Conservation (phyloP, 2,797 vertebrate genomes). For the Trematomus bernacchii region DNA sequence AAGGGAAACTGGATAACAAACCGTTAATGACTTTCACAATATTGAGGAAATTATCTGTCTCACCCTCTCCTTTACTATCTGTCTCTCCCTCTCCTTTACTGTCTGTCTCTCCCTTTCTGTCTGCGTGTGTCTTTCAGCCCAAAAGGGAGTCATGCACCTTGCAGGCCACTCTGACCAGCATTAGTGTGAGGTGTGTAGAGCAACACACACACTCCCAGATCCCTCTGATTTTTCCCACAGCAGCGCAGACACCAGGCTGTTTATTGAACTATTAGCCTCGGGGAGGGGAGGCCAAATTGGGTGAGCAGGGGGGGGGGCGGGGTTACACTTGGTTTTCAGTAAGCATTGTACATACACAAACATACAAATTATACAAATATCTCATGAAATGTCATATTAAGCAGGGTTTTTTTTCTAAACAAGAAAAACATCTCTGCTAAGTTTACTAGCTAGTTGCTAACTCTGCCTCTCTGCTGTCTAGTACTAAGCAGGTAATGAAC, state of each 20-base stretch:
- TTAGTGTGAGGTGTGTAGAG: constrained; percentile 53
- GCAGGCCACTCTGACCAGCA: constrained; percentile 55
- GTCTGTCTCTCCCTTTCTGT: constrained; percentile 38
- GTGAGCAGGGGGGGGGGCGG: constrained; percentile 17
- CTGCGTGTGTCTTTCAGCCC: constrained; percentile 50
- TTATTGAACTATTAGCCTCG: constrained; percentile 76
- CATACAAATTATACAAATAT: neutral
- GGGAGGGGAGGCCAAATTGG: constrained; percentile 52
- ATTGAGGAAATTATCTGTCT: constrained; percentile 48
- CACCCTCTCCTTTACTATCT: too few species aligned
- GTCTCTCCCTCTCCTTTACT: constrained; percentile 48
- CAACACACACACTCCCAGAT: constrained; percentile 49
- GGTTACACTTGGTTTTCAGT: constrained; percentile 36
- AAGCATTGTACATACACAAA: constrained; percentile 18
- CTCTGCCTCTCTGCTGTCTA: neutral
- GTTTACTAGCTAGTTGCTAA: neutral
- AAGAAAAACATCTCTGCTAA: neutral
- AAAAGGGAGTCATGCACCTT: constrained; percentile 56
- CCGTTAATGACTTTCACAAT: constrained; percentile 57
- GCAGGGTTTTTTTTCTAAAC: neutral
- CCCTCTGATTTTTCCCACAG: constrained; percentile 70
- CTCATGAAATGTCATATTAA: neutral
- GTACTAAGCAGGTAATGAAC: too few species aligned
- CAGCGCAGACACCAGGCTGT: constrained; percentile 71
- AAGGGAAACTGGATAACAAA: constrained; percentile 47